Conservation (phyloP, 2,797 vertebrate genomes). For the Eutrigla gurnardus region DNA sequence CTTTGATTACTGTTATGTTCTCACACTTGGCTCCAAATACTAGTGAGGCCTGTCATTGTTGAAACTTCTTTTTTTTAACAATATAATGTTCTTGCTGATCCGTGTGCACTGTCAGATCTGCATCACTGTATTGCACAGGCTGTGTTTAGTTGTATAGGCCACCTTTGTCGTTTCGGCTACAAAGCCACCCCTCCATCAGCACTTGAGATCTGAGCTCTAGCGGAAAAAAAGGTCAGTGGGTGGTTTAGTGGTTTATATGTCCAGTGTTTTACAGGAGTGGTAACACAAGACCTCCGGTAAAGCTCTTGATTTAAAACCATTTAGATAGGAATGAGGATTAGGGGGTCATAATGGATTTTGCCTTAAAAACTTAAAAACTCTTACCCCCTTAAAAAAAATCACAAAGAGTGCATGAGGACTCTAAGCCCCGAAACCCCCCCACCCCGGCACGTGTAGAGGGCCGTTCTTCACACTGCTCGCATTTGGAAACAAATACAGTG, state of each 20-base stretch:
- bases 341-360: conserved; percentile 39
- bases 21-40: conserved; percentile 51
- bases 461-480: conserved; percentile 39
- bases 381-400: conserved; percentile 37
- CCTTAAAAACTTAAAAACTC: conserved; percentile 30
- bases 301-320: conserved; percentile 51
- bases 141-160: conserved; percentile 26
- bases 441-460: conserved; percentile 41
- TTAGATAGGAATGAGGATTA: conserved; percentile 65
- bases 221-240: conserved; percentile 30
- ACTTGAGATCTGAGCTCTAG: conserved; percentile 46
- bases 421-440: conserved; percentile 17
- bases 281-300: conserved; percentile 38
- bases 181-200: conserved; percentile 40
- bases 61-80: conserved; percentile 20
- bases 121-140: conserved; percentile 23
- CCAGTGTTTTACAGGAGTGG: conserved; percentile 32
- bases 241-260: conserved; percentile 34
- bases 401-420: conserved; percentile 27
- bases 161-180: conserved; percentile 39
- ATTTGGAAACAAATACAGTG: conserved; percentile 50
- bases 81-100: conserved; percentile 48
- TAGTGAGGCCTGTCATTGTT: conserved; percentile 38
- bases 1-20: conserved; percentile 31
- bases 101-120: conserved; percentile 9